Percentiles rank a stretch among this genome's conserved stretches.
Conservation (phyloP, 2,113 vertebrate species). For the Ailurus styani region DNA sequence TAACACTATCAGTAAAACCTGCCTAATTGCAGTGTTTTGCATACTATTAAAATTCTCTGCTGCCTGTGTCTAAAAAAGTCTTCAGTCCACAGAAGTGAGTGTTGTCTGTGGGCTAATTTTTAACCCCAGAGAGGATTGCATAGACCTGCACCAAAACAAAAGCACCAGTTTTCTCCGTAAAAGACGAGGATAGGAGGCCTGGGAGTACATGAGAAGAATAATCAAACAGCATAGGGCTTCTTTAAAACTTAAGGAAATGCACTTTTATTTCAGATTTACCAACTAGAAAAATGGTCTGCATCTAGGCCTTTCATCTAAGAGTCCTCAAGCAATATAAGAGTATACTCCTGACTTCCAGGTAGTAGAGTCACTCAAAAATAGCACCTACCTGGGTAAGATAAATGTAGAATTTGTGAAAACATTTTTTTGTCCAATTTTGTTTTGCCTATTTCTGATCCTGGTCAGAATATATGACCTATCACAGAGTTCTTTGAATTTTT, state of each 20-base stretch:
- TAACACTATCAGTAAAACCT: conserved; percentile 66
- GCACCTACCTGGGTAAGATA: neutral
- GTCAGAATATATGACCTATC: neutral
- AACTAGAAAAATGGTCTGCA: conserved; percentile 43
- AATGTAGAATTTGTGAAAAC: neutral
- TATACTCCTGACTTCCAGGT: neutral
- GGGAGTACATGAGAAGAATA: conserved; percentile 45
- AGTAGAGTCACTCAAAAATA: neutral
- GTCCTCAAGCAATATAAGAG: neutral
- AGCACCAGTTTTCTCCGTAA: conserved; percentile 50
- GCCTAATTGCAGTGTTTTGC: conserved; percentile 64
- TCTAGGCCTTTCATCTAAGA: neutral
- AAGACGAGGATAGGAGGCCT: neutral
- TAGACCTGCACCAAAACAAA: conserved; percentile 66
- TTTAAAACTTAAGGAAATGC: conserved; percentile 16
- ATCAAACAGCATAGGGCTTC: neutral
- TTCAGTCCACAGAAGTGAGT: conserved; percentile 41
- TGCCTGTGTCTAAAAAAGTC: conserved; percentile 53
- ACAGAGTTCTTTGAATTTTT: neutral
- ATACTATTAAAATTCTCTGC: conserved; percentile 72
- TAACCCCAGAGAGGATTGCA: conserved; percentile 26
- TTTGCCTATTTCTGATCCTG: neutral
- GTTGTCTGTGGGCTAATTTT: conserved; percentile 50
- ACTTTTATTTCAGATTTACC: conserved; percentile 55
- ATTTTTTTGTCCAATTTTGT: neutral